Base-by-base conservation (phyloP, 2,888 invertebrate genomes). In the Apotomis capreana region DNA sequence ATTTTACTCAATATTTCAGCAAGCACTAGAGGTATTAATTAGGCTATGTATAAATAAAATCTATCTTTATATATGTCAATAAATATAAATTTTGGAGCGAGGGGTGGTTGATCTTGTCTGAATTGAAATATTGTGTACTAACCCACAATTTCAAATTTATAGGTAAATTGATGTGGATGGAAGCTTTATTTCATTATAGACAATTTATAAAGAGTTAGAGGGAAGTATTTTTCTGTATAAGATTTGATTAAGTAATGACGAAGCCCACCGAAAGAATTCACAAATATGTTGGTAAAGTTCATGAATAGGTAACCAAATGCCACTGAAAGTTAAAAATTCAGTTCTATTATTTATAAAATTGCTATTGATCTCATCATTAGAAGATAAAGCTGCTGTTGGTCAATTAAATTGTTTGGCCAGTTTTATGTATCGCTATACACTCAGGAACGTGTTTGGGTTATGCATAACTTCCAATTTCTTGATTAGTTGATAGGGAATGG, bases 341-440 rank as follows among this genome's bases (percentile, higher is more conserved):
- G 37, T 57, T 67, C 54, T 61, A 67, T 67, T 68, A 71, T 55
- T 62, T 68, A 57, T 67, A 55, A 71, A 26, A 62, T 61, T 70
- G 61, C 40, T 68, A 71, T 71, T 71, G 71, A 71, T 71, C 71
- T 71, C 71, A 71, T 62, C 55, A 51, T 71, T 71, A 71, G 67
- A 62, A 55, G 57, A 6, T 71, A 15, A 68, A n/a, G n/a, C 55
- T 51, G 65, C 9, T 46, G 55, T 40, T 10, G 10, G 52, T 57
- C 40, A 6, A 6, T 40, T 40, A 6, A 40, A 6, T 40, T 40
- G 5, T 40, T 40, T 40, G 40, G 40, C 6, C 40, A 52, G 44
- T 5, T 61, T 68, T 13, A 10, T 61, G 36, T 49, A 51, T 44
- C 26, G 26, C 9, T 10, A 62, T n/a, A 67, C 12, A 37, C 44